Conservation (phyloP, 2,797 vertebrate species). For the Lemur catta region DNA sequence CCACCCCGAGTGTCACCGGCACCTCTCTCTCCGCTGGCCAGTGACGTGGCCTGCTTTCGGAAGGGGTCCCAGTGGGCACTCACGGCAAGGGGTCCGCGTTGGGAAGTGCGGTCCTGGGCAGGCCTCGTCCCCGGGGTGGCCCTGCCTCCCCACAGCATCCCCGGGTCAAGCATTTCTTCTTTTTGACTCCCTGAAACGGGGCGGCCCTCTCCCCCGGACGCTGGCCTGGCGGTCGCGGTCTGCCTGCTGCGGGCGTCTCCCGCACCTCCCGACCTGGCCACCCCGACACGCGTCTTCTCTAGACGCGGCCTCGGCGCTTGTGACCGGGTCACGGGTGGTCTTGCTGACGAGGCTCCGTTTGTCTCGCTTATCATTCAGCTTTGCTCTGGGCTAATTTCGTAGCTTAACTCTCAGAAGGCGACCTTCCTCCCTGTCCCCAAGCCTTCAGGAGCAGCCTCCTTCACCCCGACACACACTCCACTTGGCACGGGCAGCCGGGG, state of each 20-base stretch:
- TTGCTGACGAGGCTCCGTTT: background rate
- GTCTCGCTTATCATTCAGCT: background rate
- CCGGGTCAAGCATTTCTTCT: background rate
- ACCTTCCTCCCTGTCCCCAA: background rate
- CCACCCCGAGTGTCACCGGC: background rate
- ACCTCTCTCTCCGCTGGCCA: background rate
- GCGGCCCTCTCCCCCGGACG: background rate
- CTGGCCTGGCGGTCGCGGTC: background rate
- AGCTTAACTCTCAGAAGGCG: background rate
- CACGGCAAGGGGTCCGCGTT: rapidly evolving
- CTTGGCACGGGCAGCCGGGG: background rate
- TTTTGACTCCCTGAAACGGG: background rate
- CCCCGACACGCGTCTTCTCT: background rate
- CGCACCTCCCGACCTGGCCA: background rate
- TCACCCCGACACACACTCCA: background rate
- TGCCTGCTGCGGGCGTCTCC: background rate
- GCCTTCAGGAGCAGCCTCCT: background rate
- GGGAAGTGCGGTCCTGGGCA: background rate
- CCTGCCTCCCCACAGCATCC: background rate
- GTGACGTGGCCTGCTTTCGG: background rate
- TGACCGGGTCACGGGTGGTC: background rate
- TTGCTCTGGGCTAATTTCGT: background rate
- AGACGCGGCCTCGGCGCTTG: background rate
- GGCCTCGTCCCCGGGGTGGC: background rate
- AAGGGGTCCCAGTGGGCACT: background rate